Conservation (phyloP, 2,888 invertebrate genomes). For the Acanthopleura granulata region DNA sequence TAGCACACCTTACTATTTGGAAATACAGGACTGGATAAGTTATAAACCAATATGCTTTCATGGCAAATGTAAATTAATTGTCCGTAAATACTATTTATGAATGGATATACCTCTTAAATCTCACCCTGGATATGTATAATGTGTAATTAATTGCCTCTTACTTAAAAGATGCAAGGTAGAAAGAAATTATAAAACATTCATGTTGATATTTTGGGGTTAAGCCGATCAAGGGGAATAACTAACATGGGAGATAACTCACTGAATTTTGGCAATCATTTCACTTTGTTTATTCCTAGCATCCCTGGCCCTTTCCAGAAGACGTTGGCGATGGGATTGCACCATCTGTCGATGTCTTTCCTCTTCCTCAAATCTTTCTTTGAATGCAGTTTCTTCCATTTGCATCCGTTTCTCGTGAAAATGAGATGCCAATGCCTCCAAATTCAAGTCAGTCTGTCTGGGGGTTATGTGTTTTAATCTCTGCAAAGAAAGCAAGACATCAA, state of each 20-base stretch:
- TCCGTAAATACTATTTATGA: too few species aligned
- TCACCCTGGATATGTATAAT: too few species aligned
- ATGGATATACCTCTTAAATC: too few species aligned
- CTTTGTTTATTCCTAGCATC: constrained; percentile 58
- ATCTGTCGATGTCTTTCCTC: constrained; percentile 56
- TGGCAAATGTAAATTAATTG: too few species aligned
- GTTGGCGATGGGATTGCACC: constrained; percentile 57
- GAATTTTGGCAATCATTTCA: constrained; percentile 68
- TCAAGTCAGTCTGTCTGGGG: constrained; percentile 68
- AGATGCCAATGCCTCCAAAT: constrained; percentile 59
- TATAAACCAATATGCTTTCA: too few species aligned
- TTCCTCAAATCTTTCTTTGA: constrained; percentile 62
- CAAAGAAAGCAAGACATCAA: constrained; percentile 11
- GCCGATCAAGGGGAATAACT: not conserved
- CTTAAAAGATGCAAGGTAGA: too few species aligned
- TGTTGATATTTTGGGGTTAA: too few species aligned
- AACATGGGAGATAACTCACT: constrained; percentile 51
- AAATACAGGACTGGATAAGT: too few species aligned
- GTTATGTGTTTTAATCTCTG: constrained; percentile 67
- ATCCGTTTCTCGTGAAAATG: constrained; percentile 66
- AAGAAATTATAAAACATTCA: too few species aligned
- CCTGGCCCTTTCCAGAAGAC: constrained; percentile 57
- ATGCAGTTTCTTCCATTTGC: constrained; percentile 64
- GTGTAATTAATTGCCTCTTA: too few species aligned
- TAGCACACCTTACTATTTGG: too few species aligned